phyloP scores from a whole-genome alignment of 2,113 vertebrate genomes.

The Mormyrus lacerda region DNA sequence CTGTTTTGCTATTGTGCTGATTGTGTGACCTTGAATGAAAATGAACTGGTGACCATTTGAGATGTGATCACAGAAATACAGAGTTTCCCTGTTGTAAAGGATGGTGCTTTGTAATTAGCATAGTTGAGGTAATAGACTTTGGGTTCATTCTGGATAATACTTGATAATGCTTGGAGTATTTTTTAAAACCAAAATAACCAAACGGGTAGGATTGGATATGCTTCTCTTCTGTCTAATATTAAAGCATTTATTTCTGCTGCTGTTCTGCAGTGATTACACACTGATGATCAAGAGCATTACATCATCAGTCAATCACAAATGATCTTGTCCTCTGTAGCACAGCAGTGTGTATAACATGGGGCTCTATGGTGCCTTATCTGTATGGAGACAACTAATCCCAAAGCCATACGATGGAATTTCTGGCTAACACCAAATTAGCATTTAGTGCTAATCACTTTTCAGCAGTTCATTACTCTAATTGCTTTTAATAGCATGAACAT shows the following conservation, averaged over 20 bases:
- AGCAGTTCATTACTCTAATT: not conserved
- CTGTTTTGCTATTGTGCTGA: not conserved
- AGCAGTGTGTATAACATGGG: not conserved
- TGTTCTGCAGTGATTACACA: not conserved
- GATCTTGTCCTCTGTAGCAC: not conserved
- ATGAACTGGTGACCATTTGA: not conserved
- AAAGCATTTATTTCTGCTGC: not conserved
- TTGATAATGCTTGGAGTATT: not conserved
- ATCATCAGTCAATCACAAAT: not conserved
- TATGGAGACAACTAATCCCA: not conserved
- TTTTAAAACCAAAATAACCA: not conserved
- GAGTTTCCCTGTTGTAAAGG: not conserved
- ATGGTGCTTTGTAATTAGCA: not conserved
- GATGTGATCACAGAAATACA: not conserved
- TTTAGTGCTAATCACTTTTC: not conserved
- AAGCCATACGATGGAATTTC: not conserved
- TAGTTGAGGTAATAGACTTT: not conserved
- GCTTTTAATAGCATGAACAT: too few relatives aligned
- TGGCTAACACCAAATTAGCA: not conserved
- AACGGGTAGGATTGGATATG: not conserved
- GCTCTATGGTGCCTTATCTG: not conserved
- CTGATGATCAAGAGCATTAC: not conserved
- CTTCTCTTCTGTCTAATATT: not conserved
- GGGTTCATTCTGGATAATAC: not conserved
- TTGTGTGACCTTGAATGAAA: not conserved